Conservation (phyloP, 2,113 vertebrate genomes). For the Callorhinus ursinus region DNA sequence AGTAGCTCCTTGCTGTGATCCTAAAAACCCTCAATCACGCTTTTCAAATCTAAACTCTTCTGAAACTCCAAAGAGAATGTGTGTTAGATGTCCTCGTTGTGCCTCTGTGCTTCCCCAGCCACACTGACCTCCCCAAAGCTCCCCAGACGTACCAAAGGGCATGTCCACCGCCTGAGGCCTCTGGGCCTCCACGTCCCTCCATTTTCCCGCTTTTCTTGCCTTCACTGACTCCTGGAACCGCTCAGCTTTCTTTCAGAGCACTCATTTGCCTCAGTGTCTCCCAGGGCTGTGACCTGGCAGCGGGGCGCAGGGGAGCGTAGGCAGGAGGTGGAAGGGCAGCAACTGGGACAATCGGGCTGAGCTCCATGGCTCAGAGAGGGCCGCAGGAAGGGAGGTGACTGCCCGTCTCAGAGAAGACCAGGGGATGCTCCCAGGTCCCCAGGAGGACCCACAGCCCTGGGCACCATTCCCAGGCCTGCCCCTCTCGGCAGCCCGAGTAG, state of each 20-base stretch:
- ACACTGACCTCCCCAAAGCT: neutral
- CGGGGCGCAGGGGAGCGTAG: fast-evolving
- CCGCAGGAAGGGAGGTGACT: neutral
- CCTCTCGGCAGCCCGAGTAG: neutral
- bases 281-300: neutral
- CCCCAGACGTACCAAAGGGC: neutral
- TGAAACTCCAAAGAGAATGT: neutral
- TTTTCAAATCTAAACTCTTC: neutral
- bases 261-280: neutral
- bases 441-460: neutral
- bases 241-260: neutral
- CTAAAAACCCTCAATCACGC: neutral
- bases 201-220: neutral
- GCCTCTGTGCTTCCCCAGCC: neutral
- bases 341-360: neutral
- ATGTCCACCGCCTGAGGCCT: neutral
- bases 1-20: neutral
- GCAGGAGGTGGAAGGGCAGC: fast-evolving
- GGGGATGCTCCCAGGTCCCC: neutral
- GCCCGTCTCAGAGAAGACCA: neutral
- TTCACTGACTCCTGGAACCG: neutral
- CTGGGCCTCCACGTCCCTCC: neutral
- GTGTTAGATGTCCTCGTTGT: neutral
- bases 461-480: neutral
- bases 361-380: neutral